Base-by-base conservation (phyloP, 2,888 invertebrate genomes). In the Seira musarum region DNA sequence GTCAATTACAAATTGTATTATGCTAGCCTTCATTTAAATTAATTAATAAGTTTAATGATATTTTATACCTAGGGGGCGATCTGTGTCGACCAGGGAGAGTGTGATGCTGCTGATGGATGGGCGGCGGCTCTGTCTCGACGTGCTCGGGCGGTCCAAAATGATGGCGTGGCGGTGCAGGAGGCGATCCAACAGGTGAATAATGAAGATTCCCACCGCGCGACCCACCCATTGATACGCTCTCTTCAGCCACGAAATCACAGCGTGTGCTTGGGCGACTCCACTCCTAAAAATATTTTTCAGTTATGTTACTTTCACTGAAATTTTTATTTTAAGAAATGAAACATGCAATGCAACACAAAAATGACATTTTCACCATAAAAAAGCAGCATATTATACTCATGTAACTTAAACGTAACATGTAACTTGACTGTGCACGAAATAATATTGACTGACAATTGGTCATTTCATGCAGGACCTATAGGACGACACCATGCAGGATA, bases 161-260 rank as follows among this genome's bases (percentile, higher is more conserved):
- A 86, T 84, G 86, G 84, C 84, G 87, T 81, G 84, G 81, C 85
- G 84, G 79, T 83, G 81, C 82, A 82, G 84, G 85, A 75, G 87
- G 76, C 85, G 87, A 87, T 87, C 87, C 87, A 85, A 84, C 82
- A 87, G 82, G 84, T 82, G 84, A 84, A 87, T 86, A 85, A 86
- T 85, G 82, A 79, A 81, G 75, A 79, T 72, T 79, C 84, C 85
- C 85, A 84, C 85, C 85, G 76, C 85, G 61, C 84, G 85, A 84
- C 87, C 87, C 80, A 84, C 84, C 84, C 78, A 83, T 68, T 73
- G 81, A 73, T 83, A 79, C 85, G 85, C 86, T 84, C 82, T 87
- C 87, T 87, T 87, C 87, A 83, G 84, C 87, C 80, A 87, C 87
- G 85, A 85, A 87, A 82, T 87, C 87, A 85, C 86, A 86, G 84